Conservation (phyloP, 1,140 invertebrate species). For the Drosophila neocordata region DNA sequence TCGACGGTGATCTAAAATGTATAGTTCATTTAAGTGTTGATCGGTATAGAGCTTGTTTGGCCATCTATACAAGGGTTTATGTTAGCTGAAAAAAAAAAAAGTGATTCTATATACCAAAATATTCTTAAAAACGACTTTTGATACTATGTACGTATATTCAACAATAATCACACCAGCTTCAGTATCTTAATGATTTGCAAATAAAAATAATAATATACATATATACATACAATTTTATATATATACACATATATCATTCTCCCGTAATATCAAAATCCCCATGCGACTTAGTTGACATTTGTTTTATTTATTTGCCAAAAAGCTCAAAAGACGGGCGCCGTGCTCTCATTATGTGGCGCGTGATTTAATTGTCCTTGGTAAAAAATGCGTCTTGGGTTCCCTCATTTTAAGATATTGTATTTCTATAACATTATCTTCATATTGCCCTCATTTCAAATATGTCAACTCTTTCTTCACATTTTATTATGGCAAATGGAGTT, state of each 20-base stretch:
- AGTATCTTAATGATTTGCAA: slow-evolving; percentile 68
- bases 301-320: slow-evolving; percentile 13
- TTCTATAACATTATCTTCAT: not conserved
- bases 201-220: slow-evolving; percentile 58
- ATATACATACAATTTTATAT: slow-evolving; percentile 10
- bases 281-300: not conserved
- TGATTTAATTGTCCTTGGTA: slow-evolving; percentile 10
- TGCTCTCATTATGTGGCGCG: slow-evolving; percentile 18
- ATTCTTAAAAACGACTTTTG: not conserved
- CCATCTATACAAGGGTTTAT: slow-evolving; percentile 33
- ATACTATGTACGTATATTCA: slow-evolving; percentile 1
- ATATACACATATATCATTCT: slow-evolving; percentile 2
- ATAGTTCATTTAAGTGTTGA: slow-evolving; percentile 38
- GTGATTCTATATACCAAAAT: not conserved
- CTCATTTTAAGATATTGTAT: too few species aligned
- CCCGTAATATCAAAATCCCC: not conserved
- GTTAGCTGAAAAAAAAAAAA: not conserved
- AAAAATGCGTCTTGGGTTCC: slow-evolving; percentile 3
- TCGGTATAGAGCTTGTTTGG: slow-evolving; percentile 27
- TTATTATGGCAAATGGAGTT: too few species aligned
- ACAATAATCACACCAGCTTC: slow-evolving; percentile 27
- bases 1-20: slow-evolving; percentile 43
- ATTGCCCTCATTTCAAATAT: not conserved
- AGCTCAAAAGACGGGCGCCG: slow-evolving; percentile 8
- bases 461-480: too few species aligned